phyloP scores from a whole-genome alignment of 2,888 invertebrate genomes.

The Diplazon laetatorius region DNA sequence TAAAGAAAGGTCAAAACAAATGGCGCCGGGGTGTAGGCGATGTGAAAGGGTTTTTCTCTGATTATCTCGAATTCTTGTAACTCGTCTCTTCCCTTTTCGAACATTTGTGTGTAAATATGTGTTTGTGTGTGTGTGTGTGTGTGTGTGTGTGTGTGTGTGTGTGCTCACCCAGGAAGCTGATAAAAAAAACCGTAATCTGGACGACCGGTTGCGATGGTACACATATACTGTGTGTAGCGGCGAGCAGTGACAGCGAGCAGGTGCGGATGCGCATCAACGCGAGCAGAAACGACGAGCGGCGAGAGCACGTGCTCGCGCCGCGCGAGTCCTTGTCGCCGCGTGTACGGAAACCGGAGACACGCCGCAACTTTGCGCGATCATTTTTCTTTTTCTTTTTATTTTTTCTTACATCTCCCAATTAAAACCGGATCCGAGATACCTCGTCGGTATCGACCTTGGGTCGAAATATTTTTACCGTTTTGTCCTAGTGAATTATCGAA shows the following conservation, averaged over 20 bases:
- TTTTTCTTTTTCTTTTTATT: no score
- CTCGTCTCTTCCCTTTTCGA: conserved; percentile 16
- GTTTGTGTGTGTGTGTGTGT: no score
- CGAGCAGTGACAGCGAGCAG: conserved; percentile 52
- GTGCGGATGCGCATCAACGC: conserved; percentile 44
- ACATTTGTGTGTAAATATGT: no score
- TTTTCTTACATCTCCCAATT: conserved; percentile 40
- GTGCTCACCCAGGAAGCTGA: conserved; percentile 59
- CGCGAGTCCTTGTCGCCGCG: conserved; percentile 38
- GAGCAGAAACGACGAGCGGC: conserved; percentile 51
- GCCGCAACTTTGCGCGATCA: not conserved
- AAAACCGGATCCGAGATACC: conserved; percentile 7
- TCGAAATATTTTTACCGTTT: conserved; percentile 10
- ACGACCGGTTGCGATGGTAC: conserved; percentile 58
- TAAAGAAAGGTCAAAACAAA: not conserved
- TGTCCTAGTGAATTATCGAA: not conserved
- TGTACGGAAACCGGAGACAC: conserved; percentile 49
- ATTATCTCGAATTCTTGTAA: conserved; percentile 47
- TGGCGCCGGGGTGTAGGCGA: conserved; percentile 25
- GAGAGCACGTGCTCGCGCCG: conserved; percentile 55
- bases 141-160: conserved; percentile 17
- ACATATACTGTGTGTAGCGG: conserved; percentile 54
- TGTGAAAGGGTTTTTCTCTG: conserved; percentile 36
- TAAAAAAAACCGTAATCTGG: conserved; percentile 65
- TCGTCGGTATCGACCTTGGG: conserved; percentile 15